Conservation (phyloP, 2,888 invertebrate species). For the Amphipoea oculea region DNA sequence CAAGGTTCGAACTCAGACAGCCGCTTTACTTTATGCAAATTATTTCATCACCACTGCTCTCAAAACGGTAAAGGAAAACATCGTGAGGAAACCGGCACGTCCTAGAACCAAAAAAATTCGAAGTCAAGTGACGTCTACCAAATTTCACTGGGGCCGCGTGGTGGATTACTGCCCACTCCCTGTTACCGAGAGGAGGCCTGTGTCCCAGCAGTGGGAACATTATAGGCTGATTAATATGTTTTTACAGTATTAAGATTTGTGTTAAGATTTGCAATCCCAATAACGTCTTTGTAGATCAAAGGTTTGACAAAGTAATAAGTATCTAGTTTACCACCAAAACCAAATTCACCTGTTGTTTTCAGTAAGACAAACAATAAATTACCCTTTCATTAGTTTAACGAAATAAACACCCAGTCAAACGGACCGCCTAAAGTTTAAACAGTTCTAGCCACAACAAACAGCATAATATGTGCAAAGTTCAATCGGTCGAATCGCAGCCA, state of each 20-base stretch:
- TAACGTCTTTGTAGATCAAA: neutral
- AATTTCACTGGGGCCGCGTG: neutral
- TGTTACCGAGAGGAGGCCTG: neutral
- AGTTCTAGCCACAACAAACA: slow-evolving; percentile 3
- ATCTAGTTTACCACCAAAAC: neutral
- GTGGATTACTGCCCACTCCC: neutral
- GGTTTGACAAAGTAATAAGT: neutral
- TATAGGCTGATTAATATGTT: neutral
- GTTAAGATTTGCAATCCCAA: neutral
- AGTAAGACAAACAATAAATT: neutral
- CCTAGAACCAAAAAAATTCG: neutral
- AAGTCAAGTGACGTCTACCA: neutral
- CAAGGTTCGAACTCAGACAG: neutral
- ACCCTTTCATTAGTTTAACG: neutral
- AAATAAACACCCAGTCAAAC: neutral
- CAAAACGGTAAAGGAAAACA: neutral
- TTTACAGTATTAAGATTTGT: neutral
- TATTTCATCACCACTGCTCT: neutral
- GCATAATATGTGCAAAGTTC: slow-evolving; percentile 20
- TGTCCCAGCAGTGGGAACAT: neutral
- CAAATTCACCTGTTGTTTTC: neutral
- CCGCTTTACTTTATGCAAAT: neutral
- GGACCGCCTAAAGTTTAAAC: neutral
- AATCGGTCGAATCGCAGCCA: neutral
- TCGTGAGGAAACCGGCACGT: neutral